Conservation (phyloP, 2,113 vertebrate species). For the Gymnorhina tibicen region DNA sequence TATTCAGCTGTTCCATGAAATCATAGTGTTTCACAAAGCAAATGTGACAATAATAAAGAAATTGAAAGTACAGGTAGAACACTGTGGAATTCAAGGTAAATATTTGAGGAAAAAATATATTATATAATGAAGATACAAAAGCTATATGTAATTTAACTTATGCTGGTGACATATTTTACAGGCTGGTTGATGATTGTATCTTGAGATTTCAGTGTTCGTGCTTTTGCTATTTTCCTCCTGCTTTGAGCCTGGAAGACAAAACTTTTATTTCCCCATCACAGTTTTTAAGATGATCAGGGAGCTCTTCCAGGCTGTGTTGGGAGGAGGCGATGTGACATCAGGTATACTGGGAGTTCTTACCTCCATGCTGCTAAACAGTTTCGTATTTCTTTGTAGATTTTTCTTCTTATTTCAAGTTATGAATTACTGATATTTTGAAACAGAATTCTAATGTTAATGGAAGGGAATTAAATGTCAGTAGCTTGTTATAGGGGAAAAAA, state of each 20-base stretch:
- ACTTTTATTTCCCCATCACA: accelerated
- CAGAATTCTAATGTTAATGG: neutral
- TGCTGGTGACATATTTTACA: neutral
- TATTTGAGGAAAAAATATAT: neutral
- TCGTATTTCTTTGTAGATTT: neutral
- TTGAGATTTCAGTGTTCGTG: neutral
- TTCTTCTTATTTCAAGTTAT: neutral
- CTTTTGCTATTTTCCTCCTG: accelerated
- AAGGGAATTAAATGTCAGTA: neutral
- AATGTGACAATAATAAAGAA: too few species aligned
- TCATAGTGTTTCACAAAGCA: neutral
- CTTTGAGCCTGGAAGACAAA: neutral
- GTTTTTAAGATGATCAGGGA: accelerated
- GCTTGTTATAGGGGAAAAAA: neutral
- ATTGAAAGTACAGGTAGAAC: neutral
- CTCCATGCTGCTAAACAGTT: neutral
- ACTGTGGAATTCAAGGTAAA: neutral
- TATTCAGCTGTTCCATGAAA: neutral
- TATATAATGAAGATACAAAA: neutral
- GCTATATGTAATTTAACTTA: neutral
- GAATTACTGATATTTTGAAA: neutral
- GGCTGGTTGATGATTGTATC: neutral
- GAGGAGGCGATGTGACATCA: accelerated
- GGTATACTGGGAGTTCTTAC: too few species aligned
- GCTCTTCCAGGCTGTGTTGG: accelerated